Evolutionary conservation across 2,797 vertebrate species (phyloP).

Genomic region (Caiman crocodilus): DNA sequence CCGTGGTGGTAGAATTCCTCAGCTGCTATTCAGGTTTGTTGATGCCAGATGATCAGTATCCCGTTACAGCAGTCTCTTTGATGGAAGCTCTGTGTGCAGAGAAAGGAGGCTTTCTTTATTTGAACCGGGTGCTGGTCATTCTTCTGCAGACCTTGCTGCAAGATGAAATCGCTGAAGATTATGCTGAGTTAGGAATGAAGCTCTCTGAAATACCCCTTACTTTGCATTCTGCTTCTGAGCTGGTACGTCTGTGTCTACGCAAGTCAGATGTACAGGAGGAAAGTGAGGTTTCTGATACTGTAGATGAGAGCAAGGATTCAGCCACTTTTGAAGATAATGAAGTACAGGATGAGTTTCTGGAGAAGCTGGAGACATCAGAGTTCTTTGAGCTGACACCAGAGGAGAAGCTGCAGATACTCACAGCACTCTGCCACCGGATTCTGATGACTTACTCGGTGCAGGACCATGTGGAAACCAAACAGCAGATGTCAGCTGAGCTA

Average conservation of each 20-base stretch:
- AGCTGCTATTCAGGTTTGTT: slow-evolving; percentile 93
- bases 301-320: slow-evolving; percentile 82
- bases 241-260: slow-evolving; percentile 94
- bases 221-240: slow-evolving; percentile 93
- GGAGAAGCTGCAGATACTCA: slow-evolving; percentile 92
- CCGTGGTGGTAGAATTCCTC: slow-evolving; percentile 96
- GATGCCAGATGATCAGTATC: slow-evolving; percentile 94
- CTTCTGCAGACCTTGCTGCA: slow-evolving; percentile 95
- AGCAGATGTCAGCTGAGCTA: slow-evolving; percentile 91
- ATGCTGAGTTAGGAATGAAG: slow-evolving; percentile 94
- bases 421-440: slow-evolving; percentile 94
- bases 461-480: slow-evolving; percentile 94
- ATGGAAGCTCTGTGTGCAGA: slow-evolving; percentile 95
- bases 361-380: slow-evolving; percentile 92
- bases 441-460: slow-evolving; percentile 98
- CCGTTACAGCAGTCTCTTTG: slow-evolving; percentile 90
- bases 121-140: slow-evolving; percentile 94
- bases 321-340: slow-evolving; percentile 89
- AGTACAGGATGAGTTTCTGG: slow-evolving; percentile 92
- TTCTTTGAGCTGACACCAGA: slow-evolving; percentile 93
- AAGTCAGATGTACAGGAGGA: slow-evolving; percentile 92
- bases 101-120: slow-evolving; percentile 93
- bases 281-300: slow-evolving; percentile 80
- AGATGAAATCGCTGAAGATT: slow-evolving; percentile 97
- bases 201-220: slow-evolving; percentile 97